Evolutionary conservation across 2,888 invertebrate species (phyloP).

Genomic region (Sarcophaga variegata): DNA sequence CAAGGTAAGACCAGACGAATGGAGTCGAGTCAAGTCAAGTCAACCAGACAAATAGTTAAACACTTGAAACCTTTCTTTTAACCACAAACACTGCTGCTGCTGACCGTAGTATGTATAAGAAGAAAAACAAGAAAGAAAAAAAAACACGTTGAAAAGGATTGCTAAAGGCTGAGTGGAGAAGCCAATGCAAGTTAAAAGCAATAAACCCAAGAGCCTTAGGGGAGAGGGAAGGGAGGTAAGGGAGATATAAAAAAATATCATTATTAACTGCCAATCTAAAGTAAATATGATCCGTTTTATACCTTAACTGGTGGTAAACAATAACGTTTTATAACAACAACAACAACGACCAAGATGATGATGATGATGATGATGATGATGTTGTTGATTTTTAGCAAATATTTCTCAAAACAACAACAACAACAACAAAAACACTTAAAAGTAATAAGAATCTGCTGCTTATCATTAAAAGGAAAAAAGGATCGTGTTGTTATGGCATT

Average conservation of each 20-base stretch:
- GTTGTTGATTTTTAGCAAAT: not conserved
- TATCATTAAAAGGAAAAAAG: constrained; percentile 1
- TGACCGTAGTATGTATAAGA: too few relatives aligned
- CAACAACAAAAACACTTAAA: not conserved
- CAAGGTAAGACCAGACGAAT: not conserved
- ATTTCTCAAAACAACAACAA: not conserved
- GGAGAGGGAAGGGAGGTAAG: not conserved
- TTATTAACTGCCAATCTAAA: constrained; percentile 74
- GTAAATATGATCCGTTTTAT: constrained; percentile 69
- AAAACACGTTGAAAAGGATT: too few relatives aligned
- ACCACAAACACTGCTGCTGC: not conserved
- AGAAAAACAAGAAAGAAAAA: too few relatives aligned
- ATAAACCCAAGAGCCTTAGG: not conserved
- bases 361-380: constrained; percentile 1
- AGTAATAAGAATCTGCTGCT: not conserved
- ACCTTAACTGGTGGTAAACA: not conserved
- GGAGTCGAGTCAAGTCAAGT: constrained; percentile 12
- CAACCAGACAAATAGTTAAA: constrained; percentile 61
- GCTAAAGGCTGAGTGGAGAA: constrained; percentile 28
- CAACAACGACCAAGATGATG: constrained; percentile 6
- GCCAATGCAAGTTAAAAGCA: constrained; percentile 56
- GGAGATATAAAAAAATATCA: constrained; percentile 69
- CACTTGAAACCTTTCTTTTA: constrained; percentile 43
- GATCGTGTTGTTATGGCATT: not conserved
- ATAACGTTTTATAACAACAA: constrained; percentile 31